Evolutionary conservation across 1,140 invertebrate species (phyloP), one percentile per base, ranked within the genome.

Genomic region (Carposina sasakii): DNA sequence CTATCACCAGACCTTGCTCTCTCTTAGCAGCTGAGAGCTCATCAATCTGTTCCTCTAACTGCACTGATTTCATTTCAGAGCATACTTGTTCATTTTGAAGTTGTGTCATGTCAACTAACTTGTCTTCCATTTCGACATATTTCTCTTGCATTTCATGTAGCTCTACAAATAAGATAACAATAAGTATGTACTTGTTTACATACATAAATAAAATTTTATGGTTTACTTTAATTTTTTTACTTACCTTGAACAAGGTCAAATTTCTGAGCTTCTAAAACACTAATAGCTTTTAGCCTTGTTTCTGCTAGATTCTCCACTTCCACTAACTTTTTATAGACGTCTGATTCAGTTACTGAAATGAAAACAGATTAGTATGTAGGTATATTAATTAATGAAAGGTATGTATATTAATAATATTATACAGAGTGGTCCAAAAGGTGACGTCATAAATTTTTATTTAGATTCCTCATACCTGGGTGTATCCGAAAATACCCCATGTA

Each of bases 41-140:
- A 60, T 91, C 90, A 13, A 91, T 70, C 68, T 91, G 88, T 67
- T 92, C 91, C 71, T 91, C 89, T 48, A 92, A 69, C 57, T 92
- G 90, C 10, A 91, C 91, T 5, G 88, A 86, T 57, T 90, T 91
- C 60, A 94, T 90, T 83, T 93, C 91, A 5, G 90, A 89, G n/a
- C 88, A 78, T 46, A 86, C 85, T 63, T 86, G 85, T 54, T 85
- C 85, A 83, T 87, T 90, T 71, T 91, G 88, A 2, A 89, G 85
- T 47, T 88, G 86, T 5, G 78, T 74, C 47, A 87, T 76, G 57
- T 85, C 79, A 20, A 87, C 86, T 50, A 89, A 81, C 67, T 89
- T 89, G 23, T 88, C 87, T 68, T 90, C 89, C 48, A 90, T 73
- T 59, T 85, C 79, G 21, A 81, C 81, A 50, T 89, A 81, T 65